A percentile compares a stretch with the other conserved stretches of the same genome.
Evolutionary conservation across 2,888 invertebrate species (phyloP).

Genomic region (Tetranychus piercei): DNA sequence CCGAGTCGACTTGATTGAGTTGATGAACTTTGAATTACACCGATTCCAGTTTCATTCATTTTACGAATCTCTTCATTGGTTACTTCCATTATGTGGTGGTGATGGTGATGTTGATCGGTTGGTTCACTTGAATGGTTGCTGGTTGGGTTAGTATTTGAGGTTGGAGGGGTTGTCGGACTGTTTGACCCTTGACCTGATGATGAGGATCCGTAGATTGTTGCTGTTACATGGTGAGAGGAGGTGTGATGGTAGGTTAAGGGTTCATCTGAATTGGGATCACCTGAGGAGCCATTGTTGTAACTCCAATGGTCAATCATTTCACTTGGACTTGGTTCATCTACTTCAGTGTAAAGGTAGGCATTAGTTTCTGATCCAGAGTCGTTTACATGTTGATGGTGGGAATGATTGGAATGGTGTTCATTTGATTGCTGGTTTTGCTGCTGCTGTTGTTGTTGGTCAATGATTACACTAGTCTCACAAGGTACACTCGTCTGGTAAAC

Average conservation of each 20-base stretch:
- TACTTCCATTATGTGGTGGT: neutral
- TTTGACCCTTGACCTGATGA: neutral
- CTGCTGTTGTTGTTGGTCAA: neutral
- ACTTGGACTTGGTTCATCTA: neutral
- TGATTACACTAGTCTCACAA: neutral
- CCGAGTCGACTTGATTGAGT: conserved; percentile 25
- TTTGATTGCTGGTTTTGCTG: too few species aligned
- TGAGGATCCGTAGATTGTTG: neutral
- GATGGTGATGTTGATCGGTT: neutral
- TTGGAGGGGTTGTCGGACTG: neutral
- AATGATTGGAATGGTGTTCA: too few species aligned
- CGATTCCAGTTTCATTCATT: conserved; percentile 5
- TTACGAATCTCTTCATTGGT: neutral
- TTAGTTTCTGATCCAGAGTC: neutral
- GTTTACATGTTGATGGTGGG: neutral
- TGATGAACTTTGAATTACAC: conserved; percentile 13
- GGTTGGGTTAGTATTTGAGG: neutral
- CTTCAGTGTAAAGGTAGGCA: neutral
- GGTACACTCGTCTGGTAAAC: neutral
- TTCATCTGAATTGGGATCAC: neutral
- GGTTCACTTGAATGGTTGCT: neutral
- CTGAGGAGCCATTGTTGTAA: neutral
- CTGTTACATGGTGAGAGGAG: neutral
- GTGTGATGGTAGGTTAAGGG: neutral
- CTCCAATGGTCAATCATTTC: neutral